Base-by-base conservation (phyloP, 2,888 invertebrate genomes). In the Drosophila robusta region DNA sequence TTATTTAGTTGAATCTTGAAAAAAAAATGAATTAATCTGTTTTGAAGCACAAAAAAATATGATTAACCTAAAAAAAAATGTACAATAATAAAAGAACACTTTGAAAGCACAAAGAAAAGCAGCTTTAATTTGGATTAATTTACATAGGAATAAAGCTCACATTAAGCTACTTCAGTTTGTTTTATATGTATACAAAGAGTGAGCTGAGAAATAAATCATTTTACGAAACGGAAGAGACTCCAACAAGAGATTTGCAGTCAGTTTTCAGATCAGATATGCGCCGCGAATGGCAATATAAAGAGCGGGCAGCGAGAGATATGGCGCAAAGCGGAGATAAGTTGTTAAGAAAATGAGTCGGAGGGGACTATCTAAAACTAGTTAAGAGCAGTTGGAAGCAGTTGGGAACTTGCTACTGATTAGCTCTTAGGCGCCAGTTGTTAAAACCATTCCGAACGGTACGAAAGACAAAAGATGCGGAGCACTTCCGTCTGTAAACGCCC, bases 351-450 rank as follows among this genome's bases (percentile, higher is more conserved):
- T 29, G 29, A 9, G 29, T 29, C 29, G 29, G 9, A 5, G 29
- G 29, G 9, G 29, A 9, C 2, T 0, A 36, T 41, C 29, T 34
- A 34, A 58, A 66, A 12, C 42, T 44, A 22, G 42, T 8, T 22
- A 3, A 1, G 42, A 42, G 22, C 12, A 11, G 18, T 16, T 11
- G 41, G 14, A 34, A 42, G 52, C 57, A 46, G 70, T 46, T 41
- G 65, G 34, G 45, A 67, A 68, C 51, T 42, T 26, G 55, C 60
- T 34, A 26, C 56, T 65, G 73, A 74, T 69, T 73, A 74, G 73
- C 51, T 57, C 47, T 47, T 57, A 57, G 76, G 75, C 76, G 76
- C 76, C 76, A 73, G 72, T 57, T 68, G 70, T 56, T 50, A 41
- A 65, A 52, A 41, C 49, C 56, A 34, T 56, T 36, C 41, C n/a